Base-by-base conservation (phyloP, 2,888 invertebrate genomes). In the Dolomedes plantarius region DNA sequence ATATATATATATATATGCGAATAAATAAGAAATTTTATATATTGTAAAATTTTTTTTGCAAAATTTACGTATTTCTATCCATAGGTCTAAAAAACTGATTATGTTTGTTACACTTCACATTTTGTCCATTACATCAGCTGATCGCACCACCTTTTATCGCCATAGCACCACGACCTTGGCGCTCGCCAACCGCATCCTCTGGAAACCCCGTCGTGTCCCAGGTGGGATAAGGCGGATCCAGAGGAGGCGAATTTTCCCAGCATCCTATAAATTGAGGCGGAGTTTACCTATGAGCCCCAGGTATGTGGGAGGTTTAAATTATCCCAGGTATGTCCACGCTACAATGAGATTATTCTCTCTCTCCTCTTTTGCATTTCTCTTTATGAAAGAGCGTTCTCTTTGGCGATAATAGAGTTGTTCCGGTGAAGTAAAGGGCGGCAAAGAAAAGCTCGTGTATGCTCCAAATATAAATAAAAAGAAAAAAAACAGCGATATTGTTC, bases 251-350 rank as follows among this genome's bases (percentile, higher is more conserved):
- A 81, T 74, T 74, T 68, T 83, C 76, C 71, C 76, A 69, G 74
- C 71, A 72, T 46, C 36, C 76, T 65, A 65, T 71, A 65, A 71
- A 71, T 46, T n/a, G 68, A 83, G 76, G 82, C 76, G 76, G 82
- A 23, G 75, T 83, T 72, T 74, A 19, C 76, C n/a, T 11, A n/a
- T 46, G 46, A 46, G n/a, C n/a, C 9, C 46, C 56, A 56, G 56
- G 56, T 56, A 56, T 56, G 56, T n/a, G 56, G 56, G 56, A 56
- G 56, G 56, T 23, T 56, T 56, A 56, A 23, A 56, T 56, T 56
- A 56, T 23, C 56, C 5, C 56, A 56, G 56, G 56, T 56, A 56
- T 56, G 56, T 23, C 23, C 11, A 1, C 3, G 23, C 11, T 2
- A 56, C 46, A 46, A 46, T 11, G 46, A 16, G 46, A 46, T 46